These are phyloP conservation scores for Seira musarum DNA, from an alignment of 2,888 invertebrate genomes.

Conservation along the genomic window DNA sequence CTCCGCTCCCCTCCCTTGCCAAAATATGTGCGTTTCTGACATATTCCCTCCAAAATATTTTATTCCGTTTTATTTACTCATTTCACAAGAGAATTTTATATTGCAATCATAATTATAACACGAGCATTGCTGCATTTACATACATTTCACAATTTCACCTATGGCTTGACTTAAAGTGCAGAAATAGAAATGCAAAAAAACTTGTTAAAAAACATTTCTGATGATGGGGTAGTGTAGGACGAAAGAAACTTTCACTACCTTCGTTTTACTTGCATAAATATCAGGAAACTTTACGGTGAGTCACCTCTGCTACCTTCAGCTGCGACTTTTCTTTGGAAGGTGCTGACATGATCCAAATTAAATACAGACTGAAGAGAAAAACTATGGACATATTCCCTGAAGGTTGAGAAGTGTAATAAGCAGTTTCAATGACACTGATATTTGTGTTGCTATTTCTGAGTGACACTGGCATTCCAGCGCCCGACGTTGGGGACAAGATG, in stretches of 20 bases:
- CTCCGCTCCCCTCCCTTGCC: no score
- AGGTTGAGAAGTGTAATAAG: neutral
- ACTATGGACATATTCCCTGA: neutral
- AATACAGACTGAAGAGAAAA: neutral
- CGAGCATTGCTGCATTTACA: no score
- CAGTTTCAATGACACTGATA: neutral
- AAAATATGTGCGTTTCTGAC: neutral
- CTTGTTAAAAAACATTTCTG: no score
- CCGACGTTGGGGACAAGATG: neutral
- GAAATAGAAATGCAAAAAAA: no score
- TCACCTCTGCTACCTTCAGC: neutral
- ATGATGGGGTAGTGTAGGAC: no score
- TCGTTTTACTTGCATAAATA: no score
- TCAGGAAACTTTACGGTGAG: neutral
- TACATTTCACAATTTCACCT: no score
- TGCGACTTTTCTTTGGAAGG: no score
- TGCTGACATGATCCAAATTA: neutral
- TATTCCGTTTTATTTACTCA: neutral
- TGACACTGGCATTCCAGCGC: neutral
- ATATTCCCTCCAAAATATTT: neutral
- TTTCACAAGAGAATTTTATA: slow-evolving; percentile 8
- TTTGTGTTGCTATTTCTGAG: neutral
- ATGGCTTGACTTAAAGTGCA: no score
- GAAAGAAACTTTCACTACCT: no score
- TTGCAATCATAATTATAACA: no score